Evolutionary conservation across 2,888 invertebrate species (phyloP).

Genomic region (Lamellibrachia columna): DNA sequence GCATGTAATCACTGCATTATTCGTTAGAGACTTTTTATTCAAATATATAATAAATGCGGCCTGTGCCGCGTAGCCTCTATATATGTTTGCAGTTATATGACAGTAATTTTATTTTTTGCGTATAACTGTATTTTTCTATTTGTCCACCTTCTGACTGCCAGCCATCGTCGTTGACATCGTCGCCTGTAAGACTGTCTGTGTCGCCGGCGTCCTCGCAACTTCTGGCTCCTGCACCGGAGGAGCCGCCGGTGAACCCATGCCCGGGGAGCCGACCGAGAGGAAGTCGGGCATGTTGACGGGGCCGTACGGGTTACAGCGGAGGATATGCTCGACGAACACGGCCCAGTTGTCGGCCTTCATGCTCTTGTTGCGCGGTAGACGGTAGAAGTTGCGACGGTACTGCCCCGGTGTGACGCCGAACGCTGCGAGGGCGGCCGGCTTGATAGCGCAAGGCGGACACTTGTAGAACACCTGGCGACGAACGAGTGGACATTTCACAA

Average conservation of each 20-base stretch:
- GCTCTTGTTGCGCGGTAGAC: constrained; percentile 21
- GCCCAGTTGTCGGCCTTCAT: neutral
- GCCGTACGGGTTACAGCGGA: constrained; percentile 23
- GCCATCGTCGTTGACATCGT: neutral
- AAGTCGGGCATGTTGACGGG: constrained; percentile 20
- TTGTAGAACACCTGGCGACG: constrained; percentile 25
- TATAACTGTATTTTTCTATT: too few species aligned
- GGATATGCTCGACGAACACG: constrained; percentile 20
- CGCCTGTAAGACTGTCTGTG: neutral
- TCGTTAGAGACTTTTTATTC: too few species aligned
- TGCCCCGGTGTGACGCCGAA: constrained; percentile 16
- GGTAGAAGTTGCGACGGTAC: constrained; percentile 20
- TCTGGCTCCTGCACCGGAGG: neutral
- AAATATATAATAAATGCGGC: too few species aligned
- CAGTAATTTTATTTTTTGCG: too few species aligned
- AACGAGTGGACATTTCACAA: too few species aligned
- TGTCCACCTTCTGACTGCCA: neutral
- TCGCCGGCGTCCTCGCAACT: neutral
- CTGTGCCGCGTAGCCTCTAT: too few species aligned
- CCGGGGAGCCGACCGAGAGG: neutral
- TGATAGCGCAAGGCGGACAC: constrained; percentile 25
- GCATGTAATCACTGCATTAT: too few species aligned
- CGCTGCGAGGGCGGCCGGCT: neutral
- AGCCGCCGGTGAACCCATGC: neutral
- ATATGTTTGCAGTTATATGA: too few species aligned